Evolutionary conservation across 2,888 invertebrate genomes (phyloP), one percentile per base, ranked within the genome.

Genomic region (Cephus nigrinus): DNA sequence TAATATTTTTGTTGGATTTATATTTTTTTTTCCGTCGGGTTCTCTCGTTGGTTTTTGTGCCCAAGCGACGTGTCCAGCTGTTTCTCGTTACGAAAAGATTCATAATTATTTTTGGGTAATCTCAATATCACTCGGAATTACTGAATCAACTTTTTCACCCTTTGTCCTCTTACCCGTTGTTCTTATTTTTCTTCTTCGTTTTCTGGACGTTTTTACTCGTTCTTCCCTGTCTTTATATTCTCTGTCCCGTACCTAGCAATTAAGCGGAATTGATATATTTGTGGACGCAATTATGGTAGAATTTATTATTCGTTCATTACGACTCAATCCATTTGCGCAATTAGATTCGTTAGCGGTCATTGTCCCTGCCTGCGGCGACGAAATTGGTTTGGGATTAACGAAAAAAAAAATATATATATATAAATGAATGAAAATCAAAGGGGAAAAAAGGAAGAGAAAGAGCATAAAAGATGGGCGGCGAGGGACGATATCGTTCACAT

Each of bases 241-340:
- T 55, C 23, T 55, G 1, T 2, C 23, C 23, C 15, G 23, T 55
- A 68, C 72, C 76, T 31, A 79, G 82, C 77, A 82, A 78, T 80
- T 75, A 75, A 79, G 74, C 75, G 75, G 33, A 74, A 79, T 75
- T 79, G 78, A 80, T 80, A 76, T 80, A 75, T 80, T 78, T 75
- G 80, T 75, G 80, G 77, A 33, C 32, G 40, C 71, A 76, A 74
- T 78, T 81, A 80, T 80, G 76, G 68, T n/a, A 34, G 74, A 71
- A 74, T 55, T 68, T 75, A 69, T 79, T 79, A 76, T 75, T 81
- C 75, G 74, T 72, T 75, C 76, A 76, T 79, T 76, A 32, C 78
- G 81, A 81, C 81, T 79, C 55, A 73, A 81, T 78, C 78, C 68
- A 78, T 81, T 80, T 78, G 74, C 33, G 72, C 76, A 74, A 71